Evolutionary conservation across 2,888 invertebrate genomes (phyloP).

Genomic region (Panzeria rudis): DNA sequence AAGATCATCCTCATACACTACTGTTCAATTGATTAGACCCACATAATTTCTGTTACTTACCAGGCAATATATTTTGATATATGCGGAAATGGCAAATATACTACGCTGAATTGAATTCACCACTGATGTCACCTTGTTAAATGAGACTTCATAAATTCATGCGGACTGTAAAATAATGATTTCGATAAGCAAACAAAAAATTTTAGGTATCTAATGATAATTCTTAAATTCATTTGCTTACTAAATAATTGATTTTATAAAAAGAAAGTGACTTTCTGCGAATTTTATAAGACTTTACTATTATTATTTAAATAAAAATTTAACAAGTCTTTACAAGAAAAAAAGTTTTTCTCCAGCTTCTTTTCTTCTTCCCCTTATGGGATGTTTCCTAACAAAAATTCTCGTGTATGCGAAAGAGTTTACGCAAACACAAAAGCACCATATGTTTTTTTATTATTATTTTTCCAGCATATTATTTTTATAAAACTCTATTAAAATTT

Average conservation of each 20-base stretch:
- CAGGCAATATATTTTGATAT: too few relatives aligned
- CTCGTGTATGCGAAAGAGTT: not conserved
- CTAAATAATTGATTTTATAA: not conserved
- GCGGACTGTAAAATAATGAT: too few relatives aligned
- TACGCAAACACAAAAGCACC: constrained; percentile 8
- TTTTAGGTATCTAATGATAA: too few relatives aligned
- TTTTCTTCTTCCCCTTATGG: not conserved
- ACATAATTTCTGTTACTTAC: too few relatives aligned
- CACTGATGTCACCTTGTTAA: too few relatives aligned
- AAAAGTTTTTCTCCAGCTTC: not conserved
- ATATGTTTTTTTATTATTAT: constrained; percentile 5
- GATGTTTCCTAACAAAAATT: not conserved
- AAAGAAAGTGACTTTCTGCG: not conserved
- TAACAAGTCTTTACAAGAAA: not conserved
- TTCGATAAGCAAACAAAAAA: too few relatives aligned
- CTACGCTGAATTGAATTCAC: too few relatives aligned
- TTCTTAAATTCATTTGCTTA: too few relatives aligned
- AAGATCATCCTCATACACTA: too few relatives aligned
- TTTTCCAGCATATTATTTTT: constrained; percentile 7
- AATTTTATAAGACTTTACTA: not conserved
- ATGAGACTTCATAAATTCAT: too few relatives aligned
- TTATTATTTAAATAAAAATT: not conserved
- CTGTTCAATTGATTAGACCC: too few relatives aligned
- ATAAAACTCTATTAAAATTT: constrained; percentile 32
- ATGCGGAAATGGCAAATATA: too few relatives aligned